phyloP scores from a whole-genome alignment of 2,113 vertebrate species.

The Pleuronectes platessa region DNA sequence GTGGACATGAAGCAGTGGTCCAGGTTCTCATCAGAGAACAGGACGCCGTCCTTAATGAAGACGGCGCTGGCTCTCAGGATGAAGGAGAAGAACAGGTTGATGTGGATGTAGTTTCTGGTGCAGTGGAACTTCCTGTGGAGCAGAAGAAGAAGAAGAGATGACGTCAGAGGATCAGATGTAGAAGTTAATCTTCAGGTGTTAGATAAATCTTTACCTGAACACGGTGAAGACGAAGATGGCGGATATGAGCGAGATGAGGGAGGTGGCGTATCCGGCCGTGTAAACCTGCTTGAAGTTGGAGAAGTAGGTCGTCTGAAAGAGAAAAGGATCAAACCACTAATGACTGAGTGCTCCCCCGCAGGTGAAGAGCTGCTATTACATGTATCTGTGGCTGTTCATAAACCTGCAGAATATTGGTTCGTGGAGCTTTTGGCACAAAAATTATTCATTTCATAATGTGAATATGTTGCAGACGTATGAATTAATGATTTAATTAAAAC shows the following conservation, averaged over 20 bases:
- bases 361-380: too few relatives aligned
- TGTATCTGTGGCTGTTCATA: too few relatives aligned
- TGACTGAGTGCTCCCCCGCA: too few relatives aligned
- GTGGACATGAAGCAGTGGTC: constrained; percentile 89
- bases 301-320: constrained; percentile 76
- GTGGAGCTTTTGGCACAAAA: too few relatives aligned
- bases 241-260: constrained; percentile 80
- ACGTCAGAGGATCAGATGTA: not conserved
- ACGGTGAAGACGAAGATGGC: constrained; percentile 81
- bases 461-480: too few relatives aligned
- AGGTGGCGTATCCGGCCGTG: constrained; percentile 82
- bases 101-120: constrained; percentile 91
- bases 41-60: constrained; percentile 85
- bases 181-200: not conserved
- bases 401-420: too few relatives aligned
- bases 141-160: not conserved
- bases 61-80: constrained; percentile 85
- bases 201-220: constrained; percentile 74
- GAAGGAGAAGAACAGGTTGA: constrained; percentile 90
- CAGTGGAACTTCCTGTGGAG: constrained; percentile 88
- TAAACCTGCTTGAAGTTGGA: constrained; percentile 82
- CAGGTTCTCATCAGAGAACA: constrained; percentile 83
- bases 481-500: too few relatives aligned
- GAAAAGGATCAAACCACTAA: not conserved
- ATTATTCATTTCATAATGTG: too few relatives aligned